Evolutionary conservation across 2,797 vertebrate species (phyloP), one percentile per base, ranked within the genome.

Genomic region (Anomalospiza imberbis): DNA sequence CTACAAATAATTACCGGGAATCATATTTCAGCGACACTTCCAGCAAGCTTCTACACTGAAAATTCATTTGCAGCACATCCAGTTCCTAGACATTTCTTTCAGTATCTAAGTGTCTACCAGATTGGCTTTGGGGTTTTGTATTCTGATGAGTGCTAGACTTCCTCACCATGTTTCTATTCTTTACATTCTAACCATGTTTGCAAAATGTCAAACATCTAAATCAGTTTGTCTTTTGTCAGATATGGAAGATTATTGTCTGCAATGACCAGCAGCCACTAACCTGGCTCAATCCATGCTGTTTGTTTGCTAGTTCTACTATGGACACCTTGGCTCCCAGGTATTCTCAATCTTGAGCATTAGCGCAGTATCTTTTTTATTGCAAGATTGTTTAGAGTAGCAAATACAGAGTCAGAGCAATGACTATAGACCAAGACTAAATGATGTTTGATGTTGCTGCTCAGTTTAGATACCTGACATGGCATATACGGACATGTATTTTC

Each of bases 1-100:
- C 78, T 83, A 94, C 72, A 89, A 95, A 78, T 88, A 89, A 95
- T 92, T 89, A 89, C 91, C 50, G 44, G 40, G n/a, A 94, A 68
- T 89, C 66, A 89, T 89, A 93, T 92, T 95, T 95, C 17, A 4
- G 34, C 22, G 8, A 77, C 44, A 91, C 54, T 95, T 96, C 40
- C 80, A 88, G 57, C 26, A 95, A 90, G 60, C 16, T 82, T 94
- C 74, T 77, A 45, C 5, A n/a, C 74, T 53, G 47, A 68, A 93
- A 95, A 89, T 81, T 44, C 17, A 25, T 79, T 85, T 81, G 61
- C 44, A 92, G 40, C 42, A 55, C 26, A 55, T 88, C 65, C 51
- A 92, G 2, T 55, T 85, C 71, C 50, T 76, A 53, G 17, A 34
- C 40, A 38, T 50, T 87, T 85, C 75, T 92, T 94, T 36, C 94